Percentiles rank a stretch among this genome's conserved stretches.
Conservation (phyloP, 2,797 vertebrate species). For the Melanogrammus aeglefinus region DNA sequence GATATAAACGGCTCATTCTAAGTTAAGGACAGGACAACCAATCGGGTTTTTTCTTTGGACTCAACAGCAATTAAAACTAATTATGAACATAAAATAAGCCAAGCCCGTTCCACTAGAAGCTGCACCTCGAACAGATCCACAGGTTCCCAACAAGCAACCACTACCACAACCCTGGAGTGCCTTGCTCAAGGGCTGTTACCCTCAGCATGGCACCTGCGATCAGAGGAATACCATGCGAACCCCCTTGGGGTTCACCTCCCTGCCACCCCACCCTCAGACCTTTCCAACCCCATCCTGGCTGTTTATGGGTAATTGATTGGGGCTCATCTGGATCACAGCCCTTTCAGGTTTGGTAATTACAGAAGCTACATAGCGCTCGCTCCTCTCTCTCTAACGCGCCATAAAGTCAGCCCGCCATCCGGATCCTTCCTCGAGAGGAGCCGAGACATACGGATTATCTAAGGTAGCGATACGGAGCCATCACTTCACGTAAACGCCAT, state of each 20-base stretch:
- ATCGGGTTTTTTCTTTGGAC: no score
- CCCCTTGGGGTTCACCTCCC: background rate
- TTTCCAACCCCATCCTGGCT: constrained; percentile 21
- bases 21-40: no score
- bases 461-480: constrained; percentile 1
- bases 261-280: constrained; percentile 6
- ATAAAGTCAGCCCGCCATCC: constrained; percentile 19
- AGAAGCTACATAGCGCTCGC: constrained; percentile 17
- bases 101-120: no score
- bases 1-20: no score
- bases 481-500: constrained; percentile 9
- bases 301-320: constrained; percentile 41
- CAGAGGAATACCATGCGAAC: background rate
- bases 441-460: background rate
- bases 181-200: background rate
- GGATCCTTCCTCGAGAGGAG: constrained; percentile 4
- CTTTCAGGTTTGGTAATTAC: constrained; percentile 26
- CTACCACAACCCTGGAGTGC: no score
- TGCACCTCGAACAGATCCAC: no score
- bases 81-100: no score
- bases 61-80: no score
- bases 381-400: constrained; percentile 6
- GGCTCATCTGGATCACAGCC: constrained; percentile 23
- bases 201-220: no score
- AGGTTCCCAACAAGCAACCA: no score